Evolutionary conservation across 2,797 vertebrate species (phyloP), one percentile per base, ranked within the genome.

Genomic region (Sebastes iracundus): DNA sequence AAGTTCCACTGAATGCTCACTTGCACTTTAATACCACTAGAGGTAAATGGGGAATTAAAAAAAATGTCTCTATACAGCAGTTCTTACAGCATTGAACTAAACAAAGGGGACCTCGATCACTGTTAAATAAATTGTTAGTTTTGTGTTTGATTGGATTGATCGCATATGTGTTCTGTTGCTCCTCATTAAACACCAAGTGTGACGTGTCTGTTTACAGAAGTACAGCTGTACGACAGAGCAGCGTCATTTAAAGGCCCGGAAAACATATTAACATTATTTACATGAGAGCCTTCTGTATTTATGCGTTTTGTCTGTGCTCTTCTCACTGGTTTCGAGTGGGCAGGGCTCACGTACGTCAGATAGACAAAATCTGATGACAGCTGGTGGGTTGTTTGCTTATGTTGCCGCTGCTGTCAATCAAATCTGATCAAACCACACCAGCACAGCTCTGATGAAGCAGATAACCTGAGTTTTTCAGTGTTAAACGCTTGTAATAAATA

Each of bases 61-160:
- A 62, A 62, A 75, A 62, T 65, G 33, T 42, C 9, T 66, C 7
- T 13, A 6, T 11, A 8, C 13, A 72, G 32, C 80, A 80, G 28
- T 64, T 68, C 46, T 30, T 30, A 9, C 9, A 42, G 53, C 53
- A 59, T 3, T 27, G 13, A 23, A 32, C 53, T 16, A 20, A 66
- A 66, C 28, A 69, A 75, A 75, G 18, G 27, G 33, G 30, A 46
- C 22, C 25, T 30, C 42, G 18, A 49, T 28, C 38, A 35, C 27
- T 28, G 30, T 74, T 77, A 66, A 62, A 71, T 71, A 25, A 49
- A 65, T 5, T 69, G 27, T 74, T 49, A 33, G 62, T 52, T 79
- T 74, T 74, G 70, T 66, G 18, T 83, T 77, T 80, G 68, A 81
- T 76, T 73, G 59, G 59, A 77, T 38, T 78, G 77, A 69, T 79